Evolutionary conservation across 2,797 vertebrate genomes (phyloP), one percentile per base, ranked within the genome.

Genomic region (Odontamblyopus rebecca): DNA sequence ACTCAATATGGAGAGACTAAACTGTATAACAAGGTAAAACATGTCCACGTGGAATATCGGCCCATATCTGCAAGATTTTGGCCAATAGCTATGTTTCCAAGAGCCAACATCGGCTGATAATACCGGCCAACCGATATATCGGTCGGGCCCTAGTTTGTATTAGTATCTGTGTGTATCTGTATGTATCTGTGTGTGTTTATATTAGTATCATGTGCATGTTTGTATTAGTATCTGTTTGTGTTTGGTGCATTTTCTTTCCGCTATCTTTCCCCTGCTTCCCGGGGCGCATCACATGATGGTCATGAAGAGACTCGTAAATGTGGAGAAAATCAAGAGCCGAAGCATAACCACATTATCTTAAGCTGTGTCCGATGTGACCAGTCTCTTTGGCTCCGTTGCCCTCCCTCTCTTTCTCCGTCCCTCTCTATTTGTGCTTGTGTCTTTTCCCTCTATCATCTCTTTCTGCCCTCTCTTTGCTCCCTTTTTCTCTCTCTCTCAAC

Each of bases 261-360:
- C 41, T 13, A 19, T 0, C 59, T 9, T 59, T 44, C 5, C 41
- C 51, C 18, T 54, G 16, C 53, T 12, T 67, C 18, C n/a, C 11
- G 23, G 3, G 67, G 23, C 56, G 23, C 2, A 19, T 78, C 73
- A 71, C 68, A 60, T 79, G 79, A 72, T 78, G 51, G 67, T 69
- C 41, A 79, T 68, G 67, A 64, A 66, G 48, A 19, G 69, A 38
- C 35, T 29, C 53, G 73, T 61, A 59, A 67, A 16, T 79, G 57
- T 4, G 6, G 69, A 72, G 67, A 69, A 63, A 78, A 77, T 76
- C 30, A 62, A 69, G 26, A 61, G 76, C 19, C 26, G 38, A 62
- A 38, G 1, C 27, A 6, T 56, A 70, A 69, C 57, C 63, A 56
- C 15, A 63, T 78, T 77, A 70, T 48, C 13, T 59, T 32, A 56